These are phyloP conservation scores for Uromys caudimaculatus DNA, from an alignment of 2,797 vertebrate genomes.

Conservation along the genomic window DNA sequence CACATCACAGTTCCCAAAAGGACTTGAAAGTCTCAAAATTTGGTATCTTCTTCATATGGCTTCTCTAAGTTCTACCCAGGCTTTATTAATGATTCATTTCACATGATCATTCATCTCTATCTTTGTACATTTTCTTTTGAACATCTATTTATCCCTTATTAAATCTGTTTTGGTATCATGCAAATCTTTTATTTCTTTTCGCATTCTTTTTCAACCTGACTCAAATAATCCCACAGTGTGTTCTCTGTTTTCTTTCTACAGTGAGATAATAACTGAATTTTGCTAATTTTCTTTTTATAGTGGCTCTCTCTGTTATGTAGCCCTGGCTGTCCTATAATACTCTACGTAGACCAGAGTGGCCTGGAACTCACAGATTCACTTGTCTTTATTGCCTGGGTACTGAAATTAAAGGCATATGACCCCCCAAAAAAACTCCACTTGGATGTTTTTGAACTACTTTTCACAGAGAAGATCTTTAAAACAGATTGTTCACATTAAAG, in stretches of 20 bases:
- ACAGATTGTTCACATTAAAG: neutral
- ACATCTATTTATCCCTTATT: conserved; percentile 93
- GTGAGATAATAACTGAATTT: neutral
- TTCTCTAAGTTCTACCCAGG: conserved; percentile 97
- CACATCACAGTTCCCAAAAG: conserved; percentile 61
- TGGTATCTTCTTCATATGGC: conserved; percentile 91
- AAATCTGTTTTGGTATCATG: conserved; percentile 88
- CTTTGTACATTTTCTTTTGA: conserved; percentile 95
- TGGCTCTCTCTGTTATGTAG: neutral
- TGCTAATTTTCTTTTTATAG: neutral
- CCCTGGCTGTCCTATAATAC: neutral
- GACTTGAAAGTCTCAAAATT: conserved; percentile 80
- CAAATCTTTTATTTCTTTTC: neutral
- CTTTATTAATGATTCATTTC: conserved; percentile 97
- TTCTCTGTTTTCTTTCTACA: neutral
- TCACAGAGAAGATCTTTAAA: neutral
- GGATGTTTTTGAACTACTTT: neutral
- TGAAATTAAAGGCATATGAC: neutral
- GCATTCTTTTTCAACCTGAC: neutral
- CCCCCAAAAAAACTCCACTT: neutral
- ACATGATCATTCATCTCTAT: conserved; percentile 94
- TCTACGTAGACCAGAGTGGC: neutral
- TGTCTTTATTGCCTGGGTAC: neutral
- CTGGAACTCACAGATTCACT: neutral
- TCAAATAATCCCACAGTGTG: neutral